phyloP scores from a whole-genome alignment of 2,888 invertebrate species.

The Myopa tessellatipennis region DNA sequence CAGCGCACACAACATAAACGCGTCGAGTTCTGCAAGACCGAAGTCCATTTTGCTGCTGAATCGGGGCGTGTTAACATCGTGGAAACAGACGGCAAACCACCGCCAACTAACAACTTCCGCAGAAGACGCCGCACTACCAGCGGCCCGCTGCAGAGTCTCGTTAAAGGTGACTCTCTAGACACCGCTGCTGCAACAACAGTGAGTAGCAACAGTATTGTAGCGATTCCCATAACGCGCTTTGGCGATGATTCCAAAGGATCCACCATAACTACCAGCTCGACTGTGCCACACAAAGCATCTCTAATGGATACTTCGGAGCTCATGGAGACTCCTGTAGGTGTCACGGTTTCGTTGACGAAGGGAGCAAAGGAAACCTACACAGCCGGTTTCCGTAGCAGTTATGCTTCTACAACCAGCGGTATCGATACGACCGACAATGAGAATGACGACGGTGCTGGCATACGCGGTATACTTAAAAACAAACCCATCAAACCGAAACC shows the following conservation, averaged over 20 bases:
- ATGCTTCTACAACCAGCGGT: constrained; percentile 61
- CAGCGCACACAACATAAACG: constrained; percentile 71
- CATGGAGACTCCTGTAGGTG: constrained; percentile 49
- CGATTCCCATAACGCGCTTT: constrained; percentile 75
- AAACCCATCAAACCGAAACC: constrained; percentile 80
- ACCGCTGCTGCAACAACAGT: constrained; percentile 53
- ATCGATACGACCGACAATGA: constrained; percentile 62
- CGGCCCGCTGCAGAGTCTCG: constrained; percentile 62
- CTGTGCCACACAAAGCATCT: constrained; percentile 58
- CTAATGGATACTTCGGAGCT: constrained; percentile 54
- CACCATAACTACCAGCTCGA: constrained; percentile 52
- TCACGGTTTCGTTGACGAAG: constrained; percentile 61
- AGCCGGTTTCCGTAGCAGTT: constrained; percentile 54
- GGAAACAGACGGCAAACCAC: constrained; percentile 88
- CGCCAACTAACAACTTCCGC: constrained; percentile 84
- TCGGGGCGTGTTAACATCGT: constrained; percentile 88
- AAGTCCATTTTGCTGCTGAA: constrained; percentile 88
- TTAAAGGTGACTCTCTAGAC: constrained; percentile 57
- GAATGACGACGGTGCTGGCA: constrained; percentile 68
- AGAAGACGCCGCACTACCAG: constrained; percentile 73
- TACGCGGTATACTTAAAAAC: constrained; percentile 80
- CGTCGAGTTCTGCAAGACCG: constrained; percentile 89
- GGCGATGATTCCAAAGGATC: constrained; percentile 69
- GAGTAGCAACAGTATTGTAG: constrained; percentile 58
- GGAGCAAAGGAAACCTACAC: constrained; percentile 50